Conservation (phyloP, 2,797 vertebrate species). For the Perodicticus potto region DNA sequence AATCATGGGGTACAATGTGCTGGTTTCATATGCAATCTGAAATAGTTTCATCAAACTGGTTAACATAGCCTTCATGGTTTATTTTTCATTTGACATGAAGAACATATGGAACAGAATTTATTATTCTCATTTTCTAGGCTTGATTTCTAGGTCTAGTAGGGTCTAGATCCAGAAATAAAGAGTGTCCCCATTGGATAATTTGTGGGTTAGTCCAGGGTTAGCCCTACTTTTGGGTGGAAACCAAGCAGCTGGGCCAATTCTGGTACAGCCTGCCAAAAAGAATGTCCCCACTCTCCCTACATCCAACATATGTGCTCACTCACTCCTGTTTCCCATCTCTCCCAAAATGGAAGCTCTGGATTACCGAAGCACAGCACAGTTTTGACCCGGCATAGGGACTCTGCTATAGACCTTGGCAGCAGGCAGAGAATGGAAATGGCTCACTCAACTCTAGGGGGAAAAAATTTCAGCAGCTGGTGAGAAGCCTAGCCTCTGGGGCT, state of each 20-base stretch:
- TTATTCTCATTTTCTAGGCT: slow-evolving; percentile 45
- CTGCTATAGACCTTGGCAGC: background rate
- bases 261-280: background rate
- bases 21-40: too few species aligned
- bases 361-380: background rate
- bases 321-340: background rate
- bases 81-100: slow-evolving; percentile 19
- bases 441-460: slow-evolving; percentile 1
- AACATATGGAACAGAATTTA: slow-evolving; percentile 35
- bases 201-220: slow-evolving; percentile 6
- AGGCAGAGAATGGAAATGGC: background rate
- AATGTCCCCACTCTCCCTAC: background rate
- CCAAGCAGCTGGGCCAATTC: slow-evolving; percentile 13
- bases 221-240: slow-evolving; percentile 39
- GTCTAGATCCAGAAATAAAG: slow-evolving; percentile 45
- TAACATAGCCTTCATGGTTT: background rate
- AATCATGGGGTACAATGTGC: too few species aligned
- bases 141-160: background rate
- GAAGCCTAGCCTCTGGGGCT: background rate
- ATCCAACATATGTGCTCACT: background rate
- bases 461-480: background rate
- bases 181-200: background rate
- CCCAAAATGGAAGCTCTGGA: slow-evolving; percentile 52
- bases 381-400: background rate
- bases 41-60: too few species aligned